phyloP scores from a whole-genome alignment of 1,140 invertebrate genomes.

The Microplitis demolitor region DNA sequence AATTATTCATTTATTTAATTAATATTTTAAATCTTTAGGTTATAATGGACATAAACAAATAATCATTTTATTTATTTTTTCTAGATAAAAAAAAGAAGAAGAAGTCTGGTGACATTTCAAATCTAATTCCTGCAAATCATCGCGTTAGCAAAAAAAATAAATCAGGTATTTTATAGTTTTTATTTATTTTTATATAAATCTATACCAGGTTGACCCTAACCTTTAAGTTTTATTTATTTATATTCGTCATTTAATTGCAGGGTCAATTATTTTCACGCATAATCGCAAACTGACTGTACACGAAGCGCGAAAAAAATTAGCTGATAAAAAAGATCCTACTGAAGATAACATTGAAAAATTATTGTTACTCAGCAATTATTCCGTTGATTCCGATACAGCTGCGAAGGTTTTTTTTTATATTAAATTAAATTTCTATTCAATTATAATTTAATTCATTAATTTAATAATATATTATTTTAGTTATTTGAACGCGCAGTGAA shows the following conservation, averaged over 20 bases:
- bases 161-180: constrained; percentile 32
- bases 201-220: no score
- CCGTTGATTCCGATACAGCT: constrained; percentile 32
- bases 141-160: constrained; percentile 38
- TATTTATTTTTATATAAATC: no score
- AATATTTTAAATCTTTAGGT: constrained; percentile 26
- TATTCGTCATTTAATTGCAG: constrained; percentile 5
- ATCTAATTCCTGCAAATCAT: constrained; percentile 47
- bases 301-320: constrained; percentile 41
- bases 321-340: constrained; percentile 38
- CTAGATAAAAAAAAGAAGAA: constrained; percentile 33
- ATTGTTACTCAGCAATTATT: constrained; percentile 40
- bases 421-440: neutral
- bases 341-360: constrained; percentile 49
- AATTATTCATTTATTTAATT: neutral
- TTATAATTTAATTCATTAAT: neutral
- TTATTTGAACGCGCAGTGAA: constrained; percentile 37
- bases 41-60: neutral
- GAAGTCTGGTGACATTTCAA: constrained; percentile 36
- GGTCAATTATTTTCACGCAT: constrained; percentile 18
- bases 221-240: constrained; percentile 1
- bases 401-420: constrained; percentile 38
- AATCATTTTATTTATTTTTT: constrained; percentile 7
- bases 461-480: constrained; percentile 30
- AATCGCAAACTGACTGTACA: constrained; percentile 43